Evolutionary conservation across 2,888 invertebrate species (phyloP).

Genomic region (Galerucella calmariensis): DNA sequence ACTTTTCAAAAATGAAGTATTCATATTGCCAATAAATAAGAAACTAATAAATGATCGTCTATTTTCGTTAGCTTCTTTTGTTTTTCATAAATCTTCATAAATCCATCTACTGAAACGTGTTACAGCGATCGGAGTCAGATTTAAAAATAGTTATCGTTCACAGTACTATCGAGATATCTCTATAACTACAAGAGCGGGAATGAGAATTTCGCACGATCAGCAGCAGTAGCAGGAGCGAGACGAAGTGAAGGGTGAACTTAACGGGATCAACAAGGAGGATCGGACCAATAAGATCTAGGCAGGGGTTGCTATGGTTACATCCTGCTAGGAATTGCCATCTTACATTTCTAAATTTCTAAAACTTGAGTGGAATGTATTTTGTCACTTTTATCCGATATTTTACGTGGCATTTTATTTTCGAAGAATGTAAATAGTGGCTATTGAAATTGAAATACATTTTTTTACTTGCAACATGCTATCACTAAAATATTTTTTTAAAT

Average conservation of each 20-base stretch:
- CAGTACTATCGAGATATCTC: conserved; percentile 1
- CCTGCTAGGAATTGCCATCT: conserved; percentile 55
- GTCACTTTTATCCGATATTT: background rate
- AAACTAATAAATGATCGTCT: no score
- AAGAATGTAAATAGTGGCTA: background rate
- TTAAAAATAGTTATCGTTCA: background rate
- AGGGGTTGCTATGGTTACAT: conserved; percentile 60
- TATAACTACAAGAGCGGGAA: background rate
- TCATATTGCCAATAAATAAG: no score
- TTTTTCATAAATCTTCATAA: no score
- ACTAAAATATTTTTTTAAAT: no score
- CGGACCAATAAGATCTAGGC: conserved; percentile 57
- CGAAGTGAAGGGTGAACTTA: conserved; percentile 38
- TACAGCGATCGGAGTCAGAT: no score
- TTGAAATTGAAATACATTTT: background rate
- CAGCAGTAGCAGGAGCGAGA: conserved; percentile 24
- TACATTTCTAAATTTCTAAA: conserved; percentile 50
- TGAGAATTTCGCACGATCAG: conserved; percentile 24
- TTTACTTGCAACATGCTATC: no score
- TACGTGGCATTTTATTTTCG: background rate
- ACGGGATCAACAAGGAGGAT: conserved; percentile 46
- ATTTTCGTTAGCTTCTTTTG: no score
- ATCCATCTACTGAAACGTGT: no score
- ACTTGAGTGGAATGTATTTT: conserved; percentile 24
- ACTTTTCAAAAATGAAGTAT: no score